A percentile compares a stretch with the other conserved stretches of the same genome.
These are phyloP conservation scores for Listronotus bonariensis DNA, from an alignment of 1,140 invertebrate genomes.

Conservation along the genomic window DNA sequence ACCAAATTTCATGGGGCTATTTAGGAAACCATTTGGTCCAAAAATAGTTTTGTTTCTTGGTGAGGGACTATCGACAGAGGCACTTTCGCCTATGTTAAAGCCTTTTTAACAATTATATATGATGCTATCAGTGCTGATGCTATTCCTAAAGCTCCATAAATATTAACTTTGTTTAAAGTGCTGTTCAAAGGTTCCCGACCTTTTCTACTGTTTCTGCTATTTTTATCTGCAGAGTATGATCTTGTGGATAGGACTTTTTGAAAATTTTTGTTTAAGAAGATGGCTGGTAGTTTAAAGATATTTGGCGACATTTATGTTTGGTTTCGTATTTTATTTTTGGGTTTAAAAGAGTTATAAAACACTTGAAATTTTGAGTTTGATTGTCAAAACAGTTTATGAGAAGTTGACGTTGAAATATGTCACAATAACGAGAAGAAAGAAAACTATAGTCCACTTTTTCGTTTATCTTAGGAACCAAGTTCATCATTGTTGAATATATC, in stretches of 20 bases:
- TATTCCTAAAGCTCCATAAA: constrained; percentile 18
- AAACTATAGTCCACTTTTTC: no score
- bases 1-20: neutral
- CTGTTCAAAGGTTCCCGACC: neutral
- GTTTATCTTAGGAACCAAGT: no score
- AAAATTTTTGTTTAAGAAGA: constrained; percentile 16
- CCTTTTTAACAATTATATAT: constrained; percentile 24
- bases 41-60: no score
- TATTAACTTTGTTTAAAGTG: constrained; percentile 20
- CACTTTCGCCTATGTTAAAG: neutral
- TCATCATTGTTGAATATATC: no score
- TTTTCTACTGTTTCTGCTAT: neutral
- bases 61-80: no score
- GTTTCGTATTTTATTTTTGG: neutral
- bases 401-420: neutral
- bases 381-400: neutral
- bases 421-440: no score
- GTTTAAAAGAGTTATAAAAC: neutral
- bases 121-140: constrained; percentile 23
- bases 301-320: neutral
- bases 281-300: constrained; percentile 4
- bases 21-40: neutral
- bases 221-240: constrained; percentile 5
- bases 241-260: constrained; percentile 7
- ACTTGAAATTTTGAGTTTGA: constrained; percentile 23